These are phyloP conservation scores for Reticulitermes speratus DNA, from an alignment of 1,140 invertebrate species.

Conservation along the genomic window DNA sequence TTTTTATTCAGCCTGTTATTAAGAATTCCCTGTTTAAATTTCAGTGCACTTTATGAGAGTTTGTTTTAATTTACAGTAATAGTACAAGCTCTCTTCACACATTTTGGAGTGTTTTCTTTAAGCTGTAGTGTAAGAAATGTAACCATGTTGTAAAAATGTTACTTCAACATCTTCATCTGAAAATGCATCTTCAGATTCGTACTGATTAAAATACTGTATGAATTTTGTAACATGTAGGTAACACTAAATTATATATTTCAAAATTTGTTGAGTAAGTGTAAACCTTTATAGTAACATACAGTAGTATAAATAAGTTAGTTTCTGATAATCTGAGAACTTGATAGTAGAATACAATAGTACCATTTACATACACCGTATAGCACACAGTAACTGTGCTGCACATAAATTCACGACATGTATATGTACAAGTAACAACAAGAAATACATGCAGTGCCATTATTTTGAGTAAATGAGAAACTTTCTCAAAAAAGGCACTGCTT, in stretches of 20 bases:
- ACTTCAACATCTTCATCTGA: neutral
- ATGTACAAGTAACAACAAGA: slow-evolving; percentile 6
- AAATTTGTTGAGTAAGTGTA: neutral
- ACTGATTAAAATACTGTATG: neutral
- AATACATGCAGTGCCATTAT: slow-evolving; percentile 7
- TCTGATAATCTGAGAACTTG: neutral
- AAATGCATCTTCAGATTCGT: neutral
- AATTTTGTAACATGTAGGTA: neutral
- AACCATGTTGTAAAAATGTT: neutral
- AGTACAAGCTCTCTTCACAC: neutral
- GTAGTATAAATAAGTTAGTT: neutral
- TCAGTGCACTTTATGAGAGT: neutral
- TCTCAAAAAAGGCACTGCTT: slow-evolving; percentile 6
- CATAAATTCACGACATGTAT: neutral
- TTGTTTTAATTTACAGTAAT: neutral
- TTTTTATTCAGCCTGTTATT: too few species aligned
- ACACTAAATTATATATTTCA: neutral
- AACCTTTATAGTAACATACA: neutral
- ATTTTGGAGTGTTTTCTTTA: neutral
- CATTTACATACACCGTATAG: neutral
- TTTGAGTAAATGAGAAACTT: slow-evolving; percentile 19
- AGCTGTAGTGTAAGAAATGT: neutral
- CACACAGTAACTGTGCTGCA: neutral
- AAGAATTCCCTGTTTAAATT: too few species aligned
- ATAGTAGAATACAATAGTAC: neutral